phyloP scores from a whole-genome alignment of 2,888 invertebrate genomes.

The Clusia tigrina region DNA sequence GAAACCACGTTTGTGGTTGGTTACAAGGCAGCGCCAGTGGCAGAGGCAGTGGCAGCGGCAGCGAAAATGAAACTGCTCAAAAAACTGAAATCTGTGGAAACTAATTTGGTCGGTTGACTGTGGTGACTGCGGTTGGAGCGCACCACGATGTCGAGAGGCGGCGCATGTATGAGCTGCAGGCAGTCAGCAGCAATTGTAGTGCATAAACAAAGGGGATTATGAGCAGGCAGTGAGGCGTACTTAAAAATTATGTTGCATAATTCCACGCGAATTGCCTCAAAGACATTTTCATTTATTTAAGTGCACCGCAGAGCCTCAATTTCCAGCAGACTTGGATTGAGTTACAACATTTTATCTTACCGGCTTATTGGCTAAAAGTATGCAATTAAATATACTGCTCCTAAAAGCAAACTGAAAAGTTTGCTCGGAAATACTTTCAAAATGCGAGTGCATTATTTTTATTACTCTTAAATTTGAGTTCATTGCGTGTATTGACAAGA shows the following conservation, averaged over 20 bases:
- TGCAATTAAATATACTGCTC: neutral
- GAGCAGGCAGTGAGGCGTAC: neutral
- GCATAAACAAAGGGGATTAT: neutral
- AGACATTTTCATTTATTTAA: too few species aligned
- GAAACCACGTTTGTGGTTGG: neutral
- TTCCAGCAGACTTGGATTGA: too few species aligned
- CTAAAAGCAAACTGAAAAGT: too few species aligned
- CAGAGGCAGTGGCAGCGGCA: neutral
- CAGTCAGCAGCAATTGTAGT: too few species aligned
- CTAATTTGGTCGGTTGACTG: neutral
- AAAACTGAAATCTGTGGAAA: neutral
- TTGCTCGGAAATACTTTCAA: too few species aligned
- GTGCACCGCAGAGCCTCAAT: too few species aligned
- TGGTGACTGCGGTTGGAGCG: neutral
- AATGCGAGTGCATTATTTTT: too few species aligned
- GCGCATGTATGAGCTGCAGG: too few species aligned
- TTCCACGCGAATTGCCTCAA: neutral
- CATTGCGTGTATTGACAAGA: too few species aligned
- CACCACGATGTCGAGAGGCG: neutral
- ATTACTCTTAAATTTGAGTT: too few species aligned
- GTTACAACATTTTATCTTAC: too few species aligned
- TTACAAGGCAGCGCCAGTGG: neutral
- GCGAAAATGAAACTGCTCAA: neutral
- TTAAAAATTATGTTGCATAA: conserved; percentile 7
- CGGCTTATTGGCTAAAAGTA: neutral